Base-by-base conservation (phyloP, 1,140 invertebrate species). In the Sycophila sp. region DNA sequence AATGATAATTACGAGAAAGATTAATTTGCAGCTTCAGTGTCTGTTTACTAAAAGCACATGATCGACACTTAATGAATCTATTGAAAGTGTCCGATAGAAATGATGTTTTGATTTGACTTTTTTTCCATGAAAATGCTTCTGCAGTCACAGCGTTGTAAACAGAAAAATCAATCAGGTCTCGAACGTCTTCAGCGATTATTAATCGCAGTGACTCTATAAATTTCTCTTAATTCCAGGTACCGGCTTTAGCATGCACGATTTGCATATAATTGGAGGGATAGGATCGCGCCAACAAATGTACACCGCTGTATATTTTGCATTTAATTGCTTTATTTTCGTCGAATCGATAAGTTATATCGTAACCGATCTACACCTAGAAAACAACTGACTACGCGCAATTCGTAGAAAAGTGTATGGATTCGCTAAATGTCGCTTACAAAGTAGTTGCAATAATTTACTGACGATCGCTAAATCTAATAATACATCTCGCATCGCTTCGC, bases 381-480 rank as follows among this genome's bases (percentile, higher is more conserved):
- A 51, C 22, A 65, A 36, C 15, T 56, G 51, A 67, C 53, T 38
- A 40, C 19, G 17, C 15, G 30, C 30, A 8, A 26, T 28, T 58
- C 34, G 28, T 40, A 26, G n/a, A 58, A 26, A 28, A 36, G 7
- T 15, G 28, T 40, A 56, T n/a, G n/a, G n/a, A 40, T 40, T 40
- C 17, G 15, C 17, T 24, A 56, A 10, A 45, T 26, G 32, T 53
- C 47, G 55, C 55, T 69, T 69, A 69, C n/a, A 69, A 60, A 38
- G 24, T 63, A 62, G 26, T 63, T 34, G 58, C 49, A 70, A 70
- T 64, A 70, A 70, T 63, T 70, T 64, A 70, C 32, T 26, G 4
- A 47, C n/a, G 24, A 7, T 22, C 7, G 36, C 68, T 70, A 64
- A 64, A 58, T 30, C 68, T 70, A 70, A 64, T 70, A 70, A 70